Conservation (phyloP, 2,888 invertebrate species). For the Drosophila nr. perissopoda region DNA sequence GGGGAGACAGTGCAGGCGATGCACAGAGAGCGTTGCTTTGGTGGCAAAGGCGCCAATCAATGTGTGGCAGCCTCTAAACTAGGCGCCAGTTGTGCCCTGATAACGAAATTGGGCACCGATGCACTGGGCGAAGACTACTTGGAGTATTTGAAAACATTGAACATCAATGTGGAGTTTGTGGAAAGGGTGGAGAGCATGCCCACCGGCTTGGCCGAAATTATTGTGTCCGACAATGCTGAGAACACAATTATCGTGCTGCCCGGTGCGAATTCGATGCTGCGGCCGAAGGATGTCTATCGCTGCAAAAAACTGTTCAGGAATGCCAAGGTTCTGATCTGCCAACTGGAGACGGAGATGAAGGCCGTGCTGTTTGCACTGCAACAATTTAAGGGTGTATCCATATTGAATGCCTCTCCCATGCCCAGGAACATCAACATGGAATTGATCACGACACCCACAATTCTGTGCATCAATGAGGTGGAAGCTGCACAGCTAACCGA, state of each 20-base stretch:
- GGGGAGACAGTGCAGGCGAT: slow-evolving; percentile 95
- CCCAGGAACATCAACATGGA: slow-evolving; percentile 86
- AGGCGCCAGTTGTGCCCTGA: slow-evolving; percentile 91
- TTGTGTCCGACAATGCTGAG: slow-evolving; percentile 93
- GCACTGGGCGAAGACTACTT: slow-evolving; percentile 92
- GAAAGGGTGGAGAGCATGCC: slow-evolving; percentile 59
- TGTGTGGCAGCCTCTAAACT: slow-evolving; percentile 95
- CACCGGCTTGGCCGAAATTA: slow-evolving; percentile 96
- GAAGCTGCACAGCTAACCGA: slow-evolving; percentile 91
- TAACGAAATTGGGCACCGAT: slow-evolving; percentile 95
- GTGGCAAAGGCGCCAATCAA: slow-evolving; percentile 99
- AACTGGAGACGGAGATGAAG: slow-evolving; percentile 92
- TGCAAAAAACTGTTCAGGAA: slow-evolving; percentile 87
- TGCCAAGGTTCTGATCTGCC: slow-evolving; percentile 90
- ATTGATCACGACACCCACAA: slow-evolving; percentile 88
- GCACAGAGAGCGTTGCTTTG: slow-evolving; percentile 93
- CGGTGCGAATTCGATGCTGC: slow-evolving; percentile 92
- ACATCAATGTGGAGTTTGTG: slow-evolving; percentile 87
- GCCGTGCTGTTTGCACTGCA: slow-evolving; percentile 89
- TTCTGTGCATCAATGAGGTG: slow-evolving; percentile 96
- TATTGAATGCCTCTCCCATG: slow-evolving; percentile 97
- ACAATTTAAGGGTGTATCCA: slow-evolving; percentile 88
- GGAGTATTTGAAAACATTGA: slow-evolving; percentile 88
- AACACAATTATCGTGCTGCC: slow-evolving; percentile 96
- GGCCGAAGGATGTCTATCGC: slow-evolving; percentile 87